These are phyloP conservation scores for Pollenia angustigena DNA, from an alignment of 2,888 invertebrate species.

Conservation along the genomic window DNA sequence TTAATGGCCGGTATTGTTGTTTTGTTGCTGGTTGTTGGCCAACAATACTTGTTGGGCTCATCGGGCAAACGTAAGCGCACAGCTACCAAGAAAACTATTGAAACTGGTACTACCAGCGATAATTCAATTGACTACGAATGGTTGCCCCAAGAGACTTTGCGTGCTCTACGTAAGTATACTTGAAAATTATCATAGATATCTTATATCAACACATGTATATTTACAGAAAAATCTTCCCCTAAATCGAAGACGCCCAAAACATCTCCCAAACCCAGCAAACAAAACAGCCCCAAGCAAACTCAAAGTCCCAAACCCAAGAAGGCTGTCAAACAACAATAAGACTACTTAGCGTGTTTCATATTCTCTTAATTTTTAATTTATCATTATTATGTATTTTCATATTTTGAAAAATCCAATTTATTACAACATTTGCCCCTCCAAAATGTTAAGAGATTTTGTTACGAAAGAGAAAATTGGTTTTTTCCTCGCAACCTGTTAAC, in stretches of 20 bases:
- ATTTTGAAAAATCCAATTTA: conserved; percentile 5
- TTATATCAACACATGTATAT: conserved; percentile 30
- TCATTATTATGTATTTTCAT: conserved; percentile 30
- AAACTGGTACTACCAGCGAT: conserved; percentile 95
- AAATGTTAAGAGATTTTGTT: conserved; percentile 60
- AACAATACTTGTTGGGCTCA: conserved; percentile 93
- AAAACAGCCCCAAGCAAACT: conserved; percentile 87
- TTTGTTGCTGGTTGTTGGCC: conserved; percentile 93
- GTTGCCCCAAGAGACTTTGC: conserved; percentile 96
- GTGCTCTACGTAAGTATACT: conserved; percentile 89
- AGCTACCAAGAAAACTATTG: conserved; percentile 88
- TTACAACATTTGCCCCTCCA: neutral
- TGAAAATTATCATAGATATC: neutral
- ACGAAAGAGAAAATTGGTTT: conserved; percentile 20
- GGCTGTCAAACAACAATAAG: conserved; percentile 78
- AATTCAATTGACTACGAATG: conserved; percentile 99
- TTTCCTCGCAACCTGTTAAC: conserved; percentile 9
- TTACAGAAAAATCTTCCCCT: conserved; percentile 89
- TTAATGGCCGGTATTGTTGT: conserved; percentile 96
- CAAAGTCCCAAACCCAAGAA: conserved; percentile 92
- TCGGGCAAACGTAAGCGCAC: conserved; percentile 89
- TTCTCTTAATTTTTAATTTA: conserved; percentile 25
- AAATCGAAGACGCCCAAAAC: conserved; percentile 86
- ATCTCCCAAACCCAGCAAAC: conserved; percentile 85
- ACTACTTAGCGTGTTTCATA: neutral